Conservation (phyloP, 2,797 vertebrate genomes). For the Cossypha niveicapilla region DNA sequence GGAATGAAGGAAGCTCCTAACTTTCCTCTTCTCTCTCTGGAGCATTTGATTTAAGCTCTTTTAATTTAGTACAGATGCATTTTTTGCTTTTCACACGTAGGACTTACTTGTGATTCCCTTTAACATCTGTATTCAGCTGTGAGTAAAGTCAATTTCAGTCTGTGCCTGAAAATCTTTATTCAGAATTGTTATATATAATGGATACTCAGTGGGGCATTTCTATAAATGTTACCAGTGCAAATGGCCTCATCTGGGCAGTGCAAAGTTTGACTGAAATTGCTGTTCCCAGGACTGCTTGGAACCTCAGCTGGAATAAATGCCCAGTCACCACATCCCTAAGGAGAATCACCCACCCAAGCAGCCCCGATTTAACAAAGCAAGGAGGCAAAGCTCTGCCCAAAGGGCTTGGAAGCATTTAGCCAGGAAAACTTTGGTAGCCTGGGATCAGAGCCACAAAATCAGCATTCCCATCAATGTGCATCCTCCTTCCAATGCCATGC, state of each 20-base stretch:
- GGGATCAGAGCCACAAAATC: not conserved
- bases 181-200: not conserved
- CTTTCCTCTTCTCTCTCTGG: not conserved
- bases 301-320: not conserved
- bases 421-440: not conserved
- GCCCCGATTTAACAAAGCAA: accelerated
- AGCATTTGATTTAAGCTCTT: not conserved
- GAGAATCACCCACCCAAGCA: not conserved
- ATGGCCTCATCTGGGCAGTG: not conserved
- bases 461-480: not conserved
- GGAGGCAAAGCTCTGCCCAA: not conserved
- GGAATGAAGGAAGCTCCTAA: not conserved
- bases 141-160: slow-evolving; percentile 14
- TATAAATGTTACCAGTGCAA: not conserved
- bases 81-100: not conserved
- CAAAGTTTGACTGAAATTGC: not conserved
- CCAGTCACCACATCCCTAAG: not conserved
- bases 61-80: not conserved
- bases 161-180: not conserved
- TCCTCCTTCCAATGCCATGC: not conserved
- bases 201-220: not conserved
- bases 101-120: not conserved
- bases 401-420: not conserved
- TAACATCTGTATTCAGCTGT: not conserved
- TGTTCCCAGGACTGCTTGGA: not conserved